Conservation (phyloP, 2,888 invertebrate genomes). For the Nemapogon koenigi region DNA sequence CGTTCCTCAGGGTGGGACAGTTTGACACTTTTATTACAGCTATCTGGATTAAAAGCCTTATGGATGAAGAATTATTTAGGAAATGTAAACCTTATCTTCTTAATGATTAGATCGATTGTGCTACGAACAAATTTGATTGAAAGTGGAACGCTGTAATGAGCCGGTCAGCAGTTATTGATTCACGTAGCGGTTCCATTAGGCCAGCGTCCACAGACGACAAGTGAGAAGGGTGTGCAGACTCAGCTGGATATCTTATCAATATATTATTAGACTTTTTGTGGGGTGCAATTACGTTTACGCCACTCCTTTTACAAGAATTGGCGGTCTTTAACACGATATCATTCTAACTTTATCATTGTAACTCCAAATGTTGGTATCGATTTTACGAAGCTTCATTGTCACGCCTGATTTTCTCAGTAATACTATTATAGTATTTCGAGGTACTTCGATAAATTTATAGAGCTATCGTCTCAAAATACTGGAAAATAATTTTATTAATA, state of each 20-base stretch:
- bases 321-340: constrained; percentile 2
- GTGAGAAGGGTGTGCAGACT: constrained; percentile 22
- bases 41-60: constrained; percentile 35
- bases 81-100: constrained; percentile 8
- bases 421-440: background rate
- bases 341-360: too few relatives aligned
- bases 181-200: constrained; percentile 20
- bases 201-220: constrained; percentile 8
- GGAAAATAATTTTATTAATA: too few relatives aligned
- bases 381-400: too few relatives aligned
- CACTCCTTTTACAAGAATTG: constrained; percentile 3
- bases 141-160: constrained; percentile 50
- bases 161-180: constrained; percentile 61
- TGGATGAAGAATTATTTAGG: constrained; percentile 11
- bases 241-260: constrained; percentile 23
- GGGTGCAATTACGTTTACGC: constrained; percentile 12
- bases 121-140: constrained; percentile 30
- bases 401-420: too few relatives aligned
- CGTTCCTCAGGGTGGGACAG: constrained; percentile 27
- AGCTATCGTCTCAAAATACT: too few relatives aligned
- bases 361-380: too few relatives aligned
- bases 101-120: constrained; percentile 19
- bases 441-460: too few relatives aligned
- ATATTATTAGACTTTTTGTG: constrained; percentile 11
- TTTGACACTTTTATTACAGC: constrained; percentile 43